Evolutionary conservation across 2,113 vertebrate genomes (phyloP).

Genomic region (Callorhinus ursinus): DNA sequence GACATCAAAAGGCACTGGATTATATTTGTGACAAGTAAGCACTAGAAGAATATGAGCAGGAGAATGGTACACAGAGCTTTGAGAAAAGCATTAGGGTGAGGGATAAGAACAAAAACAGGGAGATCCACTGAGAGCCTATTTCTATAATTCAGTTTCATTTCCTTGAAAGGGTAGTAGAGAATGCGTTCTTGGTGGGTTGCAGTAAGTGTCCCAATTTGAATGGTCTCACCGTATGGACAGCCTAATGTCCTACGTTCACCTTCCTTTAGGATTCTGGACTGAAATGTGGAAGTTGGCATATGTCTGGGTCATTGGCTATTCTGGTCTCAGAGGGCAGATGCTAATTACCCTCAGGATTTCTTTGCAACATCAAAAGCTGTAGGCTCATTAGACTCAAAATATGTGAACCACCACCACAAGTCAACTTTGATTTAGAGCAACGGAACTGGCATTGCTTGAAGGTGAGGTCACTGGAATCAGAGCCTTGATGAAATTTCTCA

Average conservation of each 20-base stretch:
- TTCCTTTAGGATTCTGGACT: not conserved
- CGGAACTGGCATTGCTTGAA: slow-evolving; percentile 85
- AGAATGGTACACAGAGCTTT: not conserved
- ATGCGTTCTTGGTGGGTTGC: no score
- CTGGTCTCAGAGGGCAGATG: slow-evolving; percentile 10
- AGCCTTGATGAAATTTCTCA: slow-evolving; percentile 86
- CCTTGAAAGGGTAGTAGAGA: not conserved
- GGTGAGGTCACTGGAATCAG: slow-evolving; percentile 88
- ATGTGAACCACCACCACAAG: slow-evolving; percentile 82
- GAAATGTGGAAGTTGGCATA: not conserved
- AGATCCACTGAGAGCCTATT: not conserved
- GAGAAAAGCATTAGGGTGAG: not conserved
- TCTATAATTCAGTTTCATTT: not conserved
- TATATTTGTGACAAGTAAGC: not conserved
- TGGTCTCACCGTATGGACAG: not conserved
- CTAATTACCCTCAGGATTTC: slow-evolving; percentile 68
- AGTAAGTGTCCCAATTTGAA: not conserved
- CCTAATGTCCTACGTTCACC: not conserved
- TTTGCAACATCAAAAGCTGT: slow-evolving; percentile 57
- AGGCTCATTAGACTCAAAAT: slow-evolving; percentile 43
- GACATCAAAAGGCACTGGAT: not conserved
- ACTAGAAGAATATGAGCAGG: not conserved
- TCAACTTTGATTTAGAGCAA: slow-evolving; percentile 86
- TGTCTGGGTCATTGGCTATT: not conserved
- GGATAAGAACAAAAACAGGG: not conserved